A percentile compares a stretch with the other conserved stretches of the same genome.
phyloP scores from a whole-genome alignment of 1,140 invertebrate species.

The Nixonia krombeini region DNA sequence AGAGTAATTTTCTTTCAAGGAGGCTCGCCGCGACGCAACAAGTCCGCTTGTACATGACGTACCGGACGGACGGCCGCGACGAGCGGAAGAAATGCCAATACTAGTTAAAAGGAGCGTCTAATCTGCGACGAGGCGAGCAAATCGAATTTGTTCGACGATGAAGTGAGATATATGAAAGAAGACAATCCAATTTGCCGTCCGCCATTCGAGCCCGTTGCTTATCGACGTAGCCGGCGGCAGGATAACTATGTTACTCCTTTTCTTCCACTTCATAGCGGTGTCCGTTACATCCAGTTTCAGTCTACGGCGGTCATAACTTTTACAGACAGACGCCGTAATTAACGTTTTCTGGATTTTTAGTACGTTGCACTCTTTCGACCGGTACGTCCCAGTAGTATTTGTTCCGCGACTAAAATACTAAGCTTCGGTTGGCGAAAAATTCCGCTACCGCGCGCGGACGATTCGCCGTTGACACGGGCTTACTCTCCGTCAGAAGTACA shows the following conservation, averaged over 20 bases:
- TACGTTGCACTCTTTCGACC: slow-evolving; percentile 8
- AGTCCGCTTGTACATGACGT: slow-evolving; percentile 15
- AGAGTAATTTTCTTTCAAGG: slow-evolving; percentile 20
- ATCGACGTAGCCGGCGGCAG: slow-evolving; percentile 33
- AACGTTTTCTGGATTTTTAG: slow-evolving; percentile 37
- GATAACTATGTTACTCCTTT: slow-evolving; percentile 40
- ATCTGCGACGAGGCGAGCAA: slow-evolving; percentile 13
- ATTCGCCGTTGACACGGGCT: slow-evolving; percentile 5
- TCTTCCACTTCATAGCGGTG: slow-evolving; percentile 5
- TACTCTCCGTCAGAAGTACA: neutral
- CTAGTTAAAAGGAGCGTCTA: slow-evolving; percentile 29
- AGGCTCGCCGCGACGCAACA: slow-evolving; percentile 7
- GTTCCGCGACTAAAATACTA: neutral
- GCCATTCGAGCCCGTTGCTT: slow-evolving; percentile 37
- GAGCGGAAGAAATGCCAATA: slow-evolving; percentile 19
- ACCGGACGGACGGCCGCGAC: neutral
- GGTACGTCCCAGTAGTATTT: neutral
- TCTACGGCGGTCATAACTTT: slow-evolving; percentile 24
- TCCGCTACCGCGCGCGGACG: slow-evolving; percentile 5
- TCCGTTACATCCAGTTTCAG: slow-evolving; percentile 18
- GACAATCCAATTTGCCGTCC: slow-evolving; percentile 59
- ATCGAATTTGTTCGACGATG: slow-evolving; percentile 36
- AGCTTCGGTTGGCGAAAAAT: slow-evolving; percentile 5
- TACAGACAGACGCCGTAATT: slow-evolving; percentile 28
- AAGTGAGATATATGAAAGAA: slow-evolving; percentile 51